A percentile compares a stretch with the other conserved stretches of the same genome.
Conservation (phyloP, 2,888 invertebrate species). For the Chaetogeoica ovagalla region DNA sequence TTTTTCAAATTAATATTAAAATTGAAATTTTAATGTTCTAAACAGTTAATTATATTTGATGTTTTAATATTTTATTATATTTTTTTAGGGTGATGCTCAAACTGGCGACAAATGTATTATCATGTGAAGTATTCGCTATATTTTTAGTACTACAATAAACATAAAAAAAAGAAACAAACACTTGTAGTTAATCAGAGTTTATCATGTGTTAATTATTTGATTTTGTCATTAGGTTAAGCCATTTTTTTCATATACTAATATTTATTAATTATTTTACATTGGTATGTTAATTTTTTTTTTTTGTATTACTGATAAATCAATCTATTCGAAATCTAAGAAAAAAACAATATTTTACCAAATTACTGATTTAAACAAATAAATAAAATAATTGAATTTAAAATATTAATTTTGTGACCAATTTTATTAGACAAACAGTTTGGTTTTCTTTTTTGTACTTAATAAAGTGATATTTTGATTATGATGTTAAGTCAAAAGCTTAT, state of each 20-base stretch:
- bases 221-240: constrained; percentile 35
- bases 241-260: constrained; percentile 38
- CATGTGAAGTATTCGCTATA: constrained; percentile 60
- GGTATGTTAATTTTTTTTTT: background rate
- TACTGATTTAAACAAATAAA: background rate
- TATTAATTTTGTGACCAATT: constrained; percentile 15
- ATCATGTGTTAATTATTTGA: constrained; percentile 45
- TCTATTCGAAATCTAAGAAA: background rate
- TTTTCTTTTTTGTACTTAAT: constrained; percentile 47
- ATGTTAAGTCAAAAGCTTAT: constrained; percentile 27
- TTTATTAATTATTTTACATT: background rate
- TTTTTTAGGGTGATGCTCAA: constrained; percentile 60
- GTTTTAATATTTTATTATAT: background rate
- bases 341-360: constrained; percentile 15
- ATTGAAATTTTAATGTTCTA: no score
- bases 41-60: background rate
- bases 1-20: no score
- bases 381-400: constrained; percentile 11
- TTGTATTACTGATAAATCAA: constrained; percentile 12
- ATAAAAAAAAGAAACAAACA: constrained; percentile 6
- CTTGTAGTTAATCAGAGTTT: constrained; percentile 48
- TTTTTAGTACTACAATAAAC: constrained; percentile 20
- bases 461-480: constrained; percentile 10
- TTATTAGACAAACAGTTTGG: background rate
- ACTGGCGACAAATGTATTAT: constrained; percentile 66